phyloP scores from a whole-genome alignment of 2,888 invertebrate species.

The Neelides folsomi region DNA sequence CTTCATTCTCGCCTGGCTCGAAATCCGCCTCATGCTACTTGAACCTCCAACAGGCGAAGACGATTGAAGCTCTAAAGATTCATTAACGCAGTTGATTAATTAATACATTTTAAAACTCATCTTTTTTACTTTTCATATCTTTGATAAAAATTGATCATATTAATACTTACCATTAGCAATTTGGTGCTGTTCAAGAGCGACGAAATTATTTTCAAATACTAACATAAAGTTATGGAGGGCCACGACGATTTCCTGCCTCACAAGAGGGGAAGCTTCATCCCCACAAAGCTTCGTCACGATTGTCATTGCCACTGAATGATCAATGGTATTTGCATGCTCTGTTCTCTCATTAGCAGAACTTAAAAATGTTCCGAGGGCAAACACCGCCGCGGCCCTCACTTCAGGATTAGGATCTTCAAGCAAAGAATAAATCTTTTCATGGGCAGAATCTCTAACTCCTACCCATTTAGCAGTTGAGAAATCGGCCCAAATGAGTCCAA shows the following conservation, averaged over 20 bases:
- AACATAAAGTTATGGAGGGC: slow-evolving; percentile 75
- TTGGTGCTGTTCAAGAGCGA: slow-evolving; percentile 45
- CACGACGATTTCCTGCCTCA: slow-evolving; percentile 71
- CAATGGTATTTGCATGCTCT: slow-evolving; percentile 86
- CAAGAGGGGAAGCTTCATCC: slow-evolving; percentile 74
- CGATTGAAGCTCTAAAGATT: slow-evolving; percentile 13
- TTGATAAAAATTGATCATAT: too few relatives aligned
- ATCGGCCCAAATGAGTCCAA: slow-evolving; percentile 80
- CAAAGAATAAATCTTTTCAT: slow-evolving; percentile 77
- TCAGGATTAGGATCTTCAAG: slow-evolving; percentile 73
- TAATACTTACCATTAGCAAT: slow-evolving; percentile 13
- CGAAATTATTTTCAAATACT: slow-evolving; percentile 75
- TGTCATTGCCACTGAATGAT: slow-evolving; percentile 80
- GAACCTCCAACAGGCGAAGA: slow-evolving; percentile 21
- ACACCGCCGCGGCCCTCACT: slow-evolving; percentile 85
- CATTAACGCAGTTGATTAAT: not conserved
- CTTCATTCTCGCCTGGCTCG: slow-evolving; percentile 41
- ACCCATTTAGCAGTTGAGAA: slow-evolving; percentile 84
- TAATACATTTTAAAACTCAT: too few relatives aligned
- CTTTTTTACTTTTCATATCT: too few relatives aligned
- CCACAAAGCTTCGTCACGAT: slow-evolving; percentile 58
- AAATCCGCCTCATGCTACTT: slow-evolving; percentile 34
- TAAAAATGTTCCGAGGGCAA: slow-evolving; percentile 86
- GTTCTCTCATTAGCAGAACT: slow-evolving; percentile 68
- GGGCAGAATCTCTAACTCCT: slow-evolving; percentile 88